Conservation (phyloP, 2,797 vertebrate species). For the Nasua narica region DNA sequence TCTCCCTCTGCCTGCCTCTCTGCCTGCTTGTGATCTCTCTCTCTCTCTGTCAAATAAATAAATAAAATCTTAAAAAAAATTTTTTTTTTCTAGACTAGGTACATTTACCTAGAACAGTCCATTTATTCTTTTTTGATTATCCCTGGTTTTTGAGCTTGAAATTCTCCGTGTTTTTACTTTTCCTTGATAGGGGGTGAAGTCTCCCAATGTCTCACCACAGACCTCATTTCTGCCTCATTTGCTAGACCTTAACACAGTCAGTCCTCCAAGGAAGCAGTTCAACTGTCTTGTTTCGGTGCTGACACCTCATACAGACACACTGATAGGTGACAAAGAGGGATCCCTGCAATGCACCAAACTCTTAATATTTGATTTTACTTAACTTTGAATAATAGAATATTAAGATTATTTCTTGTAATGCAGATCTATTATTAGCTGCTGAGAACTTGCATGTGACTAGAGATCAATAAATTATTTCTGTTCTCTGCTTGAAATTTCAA, state of each 20-base stretch:
- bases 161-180: not conserved
- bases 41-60: too few species aligned
- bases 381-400: not conserved
- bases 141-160: not conserved
- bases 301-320: not conserved
- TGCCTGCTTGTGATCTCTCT: too few species aligned
- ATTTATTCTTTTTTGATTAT: not conserved
- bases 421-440: not conserved
- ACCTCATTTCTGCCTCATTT: not conserved
- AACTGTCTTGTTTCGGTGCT: not conserved
- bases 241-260: not conserved
- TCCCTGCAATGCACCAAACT: not conserved
- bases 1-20: too few species aligned
- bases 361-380: not conserved
- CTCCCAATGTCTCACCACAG: not conserved
- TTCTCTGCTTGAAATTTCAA: not conserved
- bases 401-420: not conserved
- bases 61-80: too few species aligned
- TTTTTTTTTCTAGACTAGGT: not conserved
- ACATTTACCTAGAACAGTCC: not conserved
- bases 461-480: constrained; percentile 20
- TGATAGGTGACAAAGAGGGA: not conserved
- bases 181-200: not conserved
- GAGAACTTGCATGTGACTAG: not conserved
- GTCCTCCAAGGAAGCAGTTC: not conserved